These are phyloP conservation scores for Drosophila nasuta DNA, from an alignment of 1,140 invertebrate genomes.

Conservation along the genomic window DNA sequence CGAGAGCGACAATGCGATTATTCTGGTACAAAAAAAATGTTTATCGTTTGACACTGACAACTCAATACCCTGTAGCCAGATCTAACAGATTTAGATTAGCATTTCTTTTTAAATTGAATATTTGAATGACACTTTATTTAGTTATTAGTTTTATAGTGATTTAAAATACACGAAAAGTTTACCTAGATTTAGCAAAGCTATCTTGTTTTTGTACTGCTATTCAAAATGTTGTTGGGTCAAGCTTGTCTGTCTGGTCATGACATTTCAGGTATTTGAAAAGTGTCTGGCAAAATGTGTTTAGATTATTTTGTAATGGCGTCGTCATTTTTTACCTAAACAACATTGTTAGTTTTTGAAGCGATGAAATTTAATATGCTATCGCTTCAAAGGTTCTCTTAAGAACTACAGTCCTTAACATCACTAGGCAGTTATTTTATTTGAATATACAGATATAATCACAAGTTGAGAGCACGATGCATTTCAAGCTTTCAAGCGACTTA, in stretches of 20 bases:
- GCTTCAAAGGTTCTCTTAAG: too few relatives aligned
- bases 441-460: neutral
- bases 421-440: neutral
- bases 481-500: conserved; percentile 5
- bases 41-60: too few relatives aligned
- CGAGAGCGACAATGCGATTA: neutral
- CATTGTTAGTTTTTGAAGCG: neutral
- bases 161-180: neutral
- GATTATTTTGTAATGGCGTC: conserved; percentile 10
- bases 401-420: too few relatives aligned
- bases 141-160: too few relatives aligned
- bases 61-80: too few relatives aligned
- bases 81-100: too few relatives aligned
- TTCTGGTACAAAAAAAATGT: neutral
- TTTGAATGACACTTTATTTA: too few relatives aligned
- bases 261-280: neutral
- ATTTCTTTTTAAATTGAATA: too few relatives aligned
- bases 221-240: neutral
- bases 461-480: neutral
- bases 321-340: neutral
- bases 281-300: conserved; percentile 10
- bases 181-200: neutral
- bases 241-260: neutral
- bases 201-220: neutral
- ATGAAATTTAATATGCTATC: too few relatives aligned